A percentile compares a stretch with the other conserved stretches of the same genome.
These are phyloP conservation scores for Buphagus erythrorhynchus DNA, from an alignment of 2,797 vertebrate species.

Conservation along the genomic window DNA sequence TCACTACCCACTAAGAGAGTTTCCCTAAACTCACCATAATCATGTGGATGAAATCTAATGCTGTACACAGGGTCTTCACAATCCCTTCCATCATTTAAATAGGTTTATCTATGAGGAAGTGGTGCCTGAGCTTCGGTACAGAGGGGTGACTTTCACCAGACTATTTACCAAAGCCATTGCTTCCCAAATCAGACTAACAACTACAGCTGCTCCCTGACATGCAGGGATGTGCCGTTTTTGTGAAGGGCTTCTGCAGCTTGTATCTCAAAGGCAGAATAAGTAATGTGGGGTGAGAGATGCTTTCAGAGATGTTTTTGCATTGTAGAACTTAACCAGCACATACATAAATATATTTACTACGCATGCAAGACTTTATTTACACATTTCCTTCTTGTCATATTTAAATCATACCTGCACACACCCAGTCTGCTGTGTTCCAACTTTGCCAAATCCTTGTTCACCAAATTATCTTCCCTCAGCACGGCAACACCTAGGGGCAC, in stretches of 20 bases:
- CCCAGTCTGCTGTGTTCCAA: not conserved
- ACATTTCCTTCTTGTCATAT: conserved; percentile 56
- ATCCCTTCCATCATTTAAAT: not conserved
- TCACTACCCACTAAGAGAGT: not conserved
- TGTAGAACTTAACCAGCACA: conserved; percentile 43
- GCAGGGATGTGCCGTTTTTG: not conserved
- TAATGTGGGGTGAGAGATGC: conserved; percentile 47
- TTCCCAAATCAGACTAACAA: conserved; percentile 1
- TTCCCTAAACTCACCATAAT: not conserved
- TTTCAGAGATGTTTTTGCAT: conserved; percentile 58
- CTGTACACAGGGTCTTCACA: not conserved
- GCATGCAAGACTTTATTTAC: conserved; percentile 51
- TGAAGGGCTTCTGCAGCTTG: conserved; percentile 1
- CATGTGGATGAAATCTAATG: not conserved
- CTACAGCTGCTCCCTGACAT: conserved; percentile 21
- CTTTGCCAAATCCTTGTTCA: conserved; percentile 43
- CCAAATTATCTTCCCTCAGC: conserved; percentile 57
- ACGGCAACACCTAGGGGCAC: conserved; percentile 43
- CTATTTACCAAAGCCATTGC: not conserved
- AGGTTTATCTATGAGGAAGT: not conserved
- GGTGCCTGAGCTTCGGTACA: not conserved
- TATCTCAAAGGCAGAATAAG: conserved; percentile 44
- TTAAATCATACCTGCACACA: conserved; percentile 17
- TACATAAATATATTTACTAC: conserved; percentile 46
- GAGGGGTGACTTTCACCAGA: not conserved